phyloP scores from a whole-genome alignment of 2,888 invertebrate genomes.

The Ophion slaviceki region DNA sequence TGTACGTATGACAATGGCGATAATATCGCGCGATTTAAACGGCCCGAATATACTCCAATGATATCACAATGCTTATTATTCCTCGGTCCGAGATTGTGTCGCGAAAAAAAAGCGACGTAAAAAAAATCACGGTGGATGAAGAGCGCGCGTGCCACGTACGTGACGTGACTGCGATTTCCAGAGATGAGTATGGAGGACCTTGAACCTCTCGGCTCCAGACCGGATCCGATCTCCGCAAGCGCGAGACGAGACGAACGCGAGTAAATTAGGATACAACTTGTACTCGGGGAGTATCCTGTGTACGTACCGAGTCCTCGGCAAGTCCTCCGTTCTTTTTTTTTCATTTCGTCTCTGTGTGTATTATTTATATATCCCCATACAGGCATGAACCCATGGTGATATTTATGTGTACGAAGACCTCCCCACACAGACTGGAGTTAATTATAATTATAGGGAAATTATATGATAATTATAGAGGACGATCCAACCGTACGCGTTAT shows the following conservation, averaged over 20 bases:
- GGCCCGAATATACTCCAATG: constrained; percentile 34
- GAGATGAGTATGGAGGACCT: constrained; percentile 57
- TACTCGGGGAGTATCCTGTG: constrained; percentile 57
- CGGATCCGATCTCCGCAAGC: constrained; percentile 51
- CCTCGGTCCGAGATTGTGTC: constrained; percentile 39
- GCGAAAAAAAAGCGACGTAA: constrained; percentile 25
- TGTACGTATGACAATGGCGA: constrained; percentile 24
- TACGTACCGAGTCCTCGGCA: constrained; percentile 37
- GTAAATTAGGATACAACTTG: constrained; percentile 68
- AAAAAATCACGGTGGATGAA: constrained; percentile 59
- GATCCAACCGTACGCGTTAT: constrained; percentile 73
- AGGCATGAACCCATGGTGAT: neutral
- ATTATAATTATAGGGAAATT: constrained; percentile 67
- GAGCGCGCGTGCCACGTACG: constrained; percentile 66
- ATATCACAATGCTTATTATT: constrained; percentile 45
- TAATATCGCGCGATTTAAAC: constrained; percentile 48
- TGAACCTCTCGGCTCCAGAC: constrained; percentile 59
- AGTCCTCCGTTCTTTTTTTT: constrained; percentile 12
- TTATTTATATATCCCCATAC: neutral
- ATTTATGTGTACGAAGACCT: constrained; percentile 30
- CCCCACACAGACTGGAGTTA: constrained; percentile 53
- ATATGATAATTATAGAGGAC: constrained; percentile 70
- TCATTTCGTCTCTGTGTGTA: constrained; percentile 10
- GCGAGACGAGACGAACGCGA: constrained; percentile 56
- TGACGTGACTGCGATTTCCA: constrained; percentile 63